phyloP scores from a whole-genome alignment of 1,140 invertebrate genomes.

The Papilio machaon region DNA sequence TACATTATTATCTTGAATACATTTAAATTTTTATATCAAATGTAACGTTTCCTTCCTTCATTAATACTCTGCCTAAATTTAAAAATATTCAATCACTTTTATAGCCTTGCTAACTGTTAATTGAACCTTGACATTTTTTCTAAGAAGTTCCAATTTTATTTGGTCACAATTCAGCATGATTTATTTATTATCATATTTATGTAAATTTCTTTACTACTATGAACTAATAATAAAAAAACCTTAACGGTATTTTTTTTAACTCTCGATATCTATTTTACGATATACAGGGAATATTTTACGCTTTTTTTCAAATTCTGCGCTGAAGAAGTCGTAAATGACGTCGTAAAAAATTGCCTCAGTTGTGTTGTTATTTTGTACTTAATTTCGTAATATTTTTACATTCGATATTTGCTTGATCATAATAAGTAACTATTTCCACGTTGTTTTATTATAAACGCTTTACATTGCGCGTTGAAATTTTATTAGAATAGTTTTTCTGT shows the following conservation, averaged over 20 bases:
- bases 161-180: neutral
- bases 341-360: neutral
- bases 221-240: neutral
- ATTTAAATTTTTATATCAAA: too few relatives aligned
- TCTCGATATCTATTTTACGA: too few relatives aligned
- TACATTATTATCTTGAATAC: too few relatives aligned
- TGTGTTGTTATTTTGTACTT: neutral
- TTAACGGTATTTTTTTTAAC: neutral
- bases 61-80: too few relatives aligned
- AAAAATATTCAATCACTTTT: neutral
- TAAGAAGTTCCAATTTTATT: neutral
- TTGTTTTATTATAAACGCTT: constrained; percentile 9
- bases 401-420: neutral
- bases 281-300: too few relatives aligned
- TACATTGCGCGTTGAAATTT: neutral
- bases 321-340: too few relatives aligned
- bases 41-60: too few relatives aligned
- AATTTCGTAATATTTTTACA: neutral
- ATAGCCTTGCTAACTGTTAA: neutral
- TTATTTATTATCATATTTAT: neutral
- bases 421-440: neutral
- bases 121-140: constrained; percentile 7
- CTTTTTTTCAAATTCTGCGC: too few relatives aligned
- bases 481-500: neutral
- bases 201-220: neutral